Evolutionary conservation across 2,888 invertebrate species (phyloP), one percentile per base, ranked within the genome.

Genomic region (Tillus elongatus): DNA sequence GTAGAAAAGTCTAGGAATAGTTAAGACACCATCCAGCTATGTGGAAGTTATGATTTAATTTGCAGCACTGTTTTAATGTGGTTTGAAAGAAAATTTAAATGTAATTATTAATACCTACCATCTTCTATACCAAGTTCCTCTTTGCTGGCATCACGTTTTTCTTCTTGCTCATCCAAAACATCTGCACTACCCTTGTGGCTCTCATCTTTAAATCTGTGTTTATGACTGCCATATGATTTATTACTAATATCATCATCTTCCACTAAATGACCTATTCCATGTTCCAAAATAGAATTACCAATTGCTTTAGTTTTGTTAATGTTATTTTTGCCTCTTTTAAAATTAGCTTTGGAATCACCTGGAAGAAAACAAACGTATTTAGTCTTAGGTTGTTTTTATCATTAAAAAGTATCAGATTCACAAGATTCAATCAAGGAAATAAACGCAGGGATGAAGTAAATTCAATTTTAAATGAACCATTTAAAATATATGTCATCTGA

Each of bases 211-310:
- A 83, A 87, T 58, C 88, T 77, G 65, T 89, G 85, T 66, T 88
- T 88, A 68, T 90, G 89, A 67, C 90, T 90, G 56, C 89, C 89
- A 61, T 89, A 89, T 35, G 90, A 90, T 69, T 88, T 88, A 68
- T 87, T 87, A 71, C 89, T 90, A 57, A 81, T 79, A 62, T 80
- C 80, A 66, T 82, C 82, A 57, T 82, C 82, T 56, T 81, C 81
- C 32, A 56, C 78, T 42, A 63, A 45, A 47, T 64, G 62, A 13
- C 61, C 61, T 36, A 66, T 60, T 11, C 61, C 57, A 46, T 63
- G 63, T 44, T 61, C 62, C 44, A 60, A 53, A 47, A 89, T 84
- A 49, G 87, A 86, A 66, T 88, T 88, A 48, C 75, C 77, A 53
- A 80, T 75, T 50, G 75, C 73, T 66, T 79, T 79, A 58, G 81